These are phyloP conservation scores for Embidobia sp. DNA, from an alignment of 2,888 invertebrate species.

Conservation along the genomic window DNA sequence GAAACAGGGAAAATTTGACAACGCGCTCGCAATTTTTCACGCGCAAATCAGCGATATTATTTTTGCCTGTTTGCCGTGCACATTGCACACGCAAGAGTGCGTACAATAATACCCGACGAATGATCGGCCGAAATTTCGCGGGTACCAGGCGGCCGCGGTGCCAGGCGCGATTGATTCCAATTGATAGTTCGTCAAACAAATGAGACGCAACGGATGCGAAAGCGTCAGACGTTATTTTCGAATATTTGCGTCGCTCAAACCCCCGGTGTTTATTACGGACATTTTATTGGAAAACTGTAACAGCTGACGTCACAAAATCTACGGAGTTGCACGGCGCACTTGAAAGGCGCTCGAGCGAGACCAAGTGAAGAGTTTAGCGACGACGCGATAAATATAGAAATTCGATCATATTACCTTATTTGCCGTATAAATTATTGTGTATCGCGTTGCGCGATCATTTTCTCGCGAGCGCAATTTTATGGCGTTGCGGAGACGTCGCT, in stretches of 20 bases:
- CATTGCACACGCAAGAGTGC: too few species aligned
- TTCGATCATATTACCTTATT: slow-evolving; percentile 46
- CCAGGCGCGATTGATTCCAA: slow-evolving; percentile 19
- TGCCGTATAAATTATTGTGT: slow-evolving; percentile 26
- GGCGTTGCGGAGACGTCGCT: too few species aligned
- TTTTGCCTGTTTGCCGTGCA: too few species aligned
- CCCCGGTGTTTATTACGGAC: slow-evolving; percentile 5
- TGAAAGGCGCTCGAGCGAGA: slow-evolving; percentile 19
- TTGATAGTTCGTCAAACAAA: slow-evolving; percentile 38
- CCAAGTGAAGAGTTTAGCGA: background rate
- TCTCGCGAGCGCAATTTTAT: too few species aligned
- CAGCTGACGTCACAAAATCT: slow-evolving; percentile 46
- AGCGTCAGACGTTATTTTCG: slow-evolving; percentile 31
- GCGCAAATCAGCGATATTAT: too few species aligned
- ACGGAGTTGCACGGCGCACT: slow-evolving; percentile 20
- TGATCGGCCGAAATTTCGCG: too few species aligned
- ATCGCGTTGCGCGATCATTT: slow-evolving; percentile 4
- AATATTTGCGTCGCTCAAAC: slow-evolving; percentile 10
- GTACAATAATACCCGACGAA: too few species aligned
- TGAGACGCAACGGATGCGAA: slow-evolving; percentile 13
- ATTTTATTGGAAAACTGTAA: slow-evolving; percentile 46
- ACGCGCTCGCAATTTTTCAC: too few species aligned
- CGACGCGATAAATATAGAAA: slow-evolving; percentile 43
- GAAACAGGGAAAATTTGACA: too few species aligned
- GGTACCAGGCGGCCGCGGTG: background rate